A percentile compares a stretch with the other conserved stretches of the same genome.
Evolutionary conservation across 2,797 vertebrate genomes (phyloP).

Genomic region (Sphenopsis melanotis): DNA sequence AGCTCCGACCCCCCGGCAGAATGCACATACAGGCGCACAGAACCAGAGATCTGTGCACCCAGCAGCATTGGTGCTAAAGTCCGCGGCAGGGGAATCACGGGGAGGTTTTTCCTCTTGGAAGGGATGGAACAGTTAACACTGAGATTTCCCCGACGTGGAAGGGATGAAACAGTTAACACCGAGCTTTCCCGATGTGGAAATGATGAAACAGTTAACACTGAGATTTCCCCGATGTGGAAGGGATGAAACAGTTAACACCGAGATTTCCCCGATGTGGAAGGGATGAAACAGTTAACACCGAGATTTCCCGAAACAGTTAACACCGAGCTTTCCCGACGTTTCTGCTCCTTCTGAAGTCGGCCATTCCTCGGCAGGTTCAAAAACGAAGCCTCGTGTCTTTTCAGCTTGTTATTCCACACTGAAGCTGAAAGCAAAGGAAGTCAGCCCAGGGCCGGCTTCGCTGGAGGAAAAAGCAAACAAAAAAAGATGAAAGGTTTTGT

Average conservation of each 20-base stretch:
- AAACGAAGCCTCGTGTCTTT: not conserved
- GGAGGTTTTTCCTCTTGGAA: not conserved
- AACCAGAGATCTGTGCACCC: constrained; percentile 38
- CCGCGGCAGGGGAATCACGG: not conserved
- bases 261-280: too few species aligned
- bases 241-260: too few species aligned
- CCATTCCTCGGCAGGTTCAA: not conserved
- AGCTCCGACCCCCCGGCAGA: not conserved
- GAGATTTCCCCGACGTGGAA: too few species aligned
- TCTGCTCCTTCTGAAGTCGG: not conserved
- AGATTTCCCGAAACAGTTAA: too few species aligned
- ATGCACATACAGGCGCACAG: not conserved
- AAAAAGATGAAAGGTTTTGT: not conserved
- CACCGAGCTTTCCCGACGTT: not conserved
- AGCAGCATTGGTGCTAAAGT: constrained; percentile 17
- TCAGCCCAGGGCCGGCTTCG: not conserved
- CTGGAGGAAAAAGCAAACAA: not conserved
- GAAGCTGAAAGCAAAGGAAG: constrained; percentile 26
- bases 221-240: not conserved
- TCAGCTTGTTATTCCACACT: not conserved
- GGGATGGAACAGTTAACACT: not conserved
- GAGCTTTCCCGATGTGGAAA: too few species aligned
- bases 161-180: too few species aligned
- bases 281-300: too few species aligned
- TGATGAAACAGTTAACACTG: not conserved